Evolutionary conservation across 1,140 invertebrate species (phyloP), one percentile per base, ranked within the genome.

Genomic region (Conus betulinus): DNA sequence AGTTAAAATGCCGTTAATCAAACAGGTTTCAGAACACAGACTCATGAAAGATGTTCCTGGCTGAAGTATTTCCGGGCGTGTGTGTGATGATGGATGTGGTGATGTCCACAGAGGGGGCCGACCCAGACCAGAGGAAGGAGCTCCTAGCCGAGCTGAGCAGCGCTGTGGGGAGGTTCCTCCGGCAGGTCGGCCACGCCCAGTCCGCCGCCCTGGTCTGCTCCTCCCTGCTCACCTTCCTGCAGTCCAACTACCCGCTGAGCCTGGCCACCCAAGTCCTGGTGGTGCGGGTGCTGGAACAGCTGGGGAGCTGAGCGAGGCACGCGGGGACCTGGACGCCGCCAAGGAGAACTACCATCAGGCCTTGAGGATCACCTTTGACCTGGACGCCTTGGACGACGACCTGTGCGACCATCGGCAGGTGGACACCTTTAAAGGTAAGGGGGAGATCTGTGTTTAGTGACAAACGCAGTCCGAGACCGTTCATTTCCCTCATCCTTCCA

Each of bases 271-370:
- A 90, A 81, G 55, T 91, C 17, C 83, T 91, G 23, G 87, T 90
- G 20, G 89, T 91, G 23, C 87, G 90, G 74, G 85, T 91, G 11
- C 91, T 91, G 87, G 93, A 94, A 87, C 82, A 84, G 74, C 86
- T 93, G 6, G 93, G 91, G 7, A 88, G 53, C 88, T 92, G 85
- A 88, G 90, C 85, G 67, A 88, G n/a, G 87, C 89, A 0, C 74
- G 85, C 13, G 89, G 88, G 20, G 89, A 93, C 51, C 51, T 79
- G 83, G 88, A 90, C 5, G 63, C 63, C n/a, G 88, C 92, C 10
- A 89, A 89, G 91, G 89, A 84, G 39, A 91, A 89, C 87, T 93
- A 91, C 87, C 88, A 88, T 52, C 92, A 92, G 79, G 91, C 93
- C 0, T 89, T 94, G 76, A 87, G 90, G 8, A 91, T 90, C 17